These are phyloP conservation scores for Fragum whitleyi DNA, from an alignment of 2,888 invertebrate species.

Conservation along the genomic window DNA sequence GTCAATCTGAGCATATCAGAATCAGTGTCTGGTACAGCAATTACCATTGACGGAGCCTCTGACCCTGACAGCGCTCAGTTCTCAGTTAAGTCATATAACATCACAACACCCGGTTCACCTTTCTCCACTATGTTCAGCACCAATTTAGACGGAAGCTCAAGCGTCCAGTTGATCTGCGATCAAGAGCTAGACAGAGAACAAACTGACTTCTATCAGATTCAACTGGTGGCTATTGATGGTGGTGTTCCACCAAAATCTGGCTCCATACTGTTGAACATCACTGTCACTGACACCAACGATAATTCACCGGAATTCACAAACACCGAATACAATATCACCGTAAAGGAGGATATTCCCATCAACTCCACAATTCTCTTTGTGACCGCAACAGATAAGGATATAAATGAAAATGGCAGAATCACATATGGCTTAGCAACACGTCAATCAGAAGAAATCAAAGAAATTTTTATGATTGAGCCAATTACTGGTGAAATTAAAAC, in stretches of 20 bases:
- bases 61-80: conserved; percentile 75
- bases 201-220: conserved; percentile 70
- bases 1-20: conserved; percentile 73
- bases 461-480: conserved; percentile 71
- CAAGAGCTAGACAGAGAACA: conserved; percentile 75
- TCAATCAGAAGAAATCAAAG: conserved; percentile 66
- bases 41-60: conserved; percentile 72
- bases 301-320: conserved; percentile 75
- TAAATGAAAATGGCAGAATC: conserved; percentile 90
- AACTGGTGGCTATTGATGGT: conserved; percentile 76
- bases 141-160: conserved; percentile 73
- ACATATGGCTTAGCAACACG: conserved; percentile 80
- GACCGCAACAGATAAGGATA: conserved; percentile 93
- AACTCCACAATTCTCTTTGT: conserved; percentile 86
- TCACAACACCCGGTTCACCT: conserved; percentile 71
- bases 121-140: conserved; percentile 71
- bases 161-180: conserved; percentile 73
- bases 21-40: conserved; percentile 68
- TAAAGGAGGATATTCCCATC: conserved; percentile 74
- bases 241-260: conserved; percentile 73
- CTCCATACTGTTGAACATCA: conserved; percentile 69
- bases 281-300: conserved; percentile 77
- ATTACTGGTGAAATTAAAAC: conserved; percentile 75
- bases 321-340: conserved; percentile 71
- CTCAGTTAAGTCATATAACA: conserved; percentile 74